Conservation (phyloP, 2,888 invertebrate species). For the Euphydryas editha region DNA sequence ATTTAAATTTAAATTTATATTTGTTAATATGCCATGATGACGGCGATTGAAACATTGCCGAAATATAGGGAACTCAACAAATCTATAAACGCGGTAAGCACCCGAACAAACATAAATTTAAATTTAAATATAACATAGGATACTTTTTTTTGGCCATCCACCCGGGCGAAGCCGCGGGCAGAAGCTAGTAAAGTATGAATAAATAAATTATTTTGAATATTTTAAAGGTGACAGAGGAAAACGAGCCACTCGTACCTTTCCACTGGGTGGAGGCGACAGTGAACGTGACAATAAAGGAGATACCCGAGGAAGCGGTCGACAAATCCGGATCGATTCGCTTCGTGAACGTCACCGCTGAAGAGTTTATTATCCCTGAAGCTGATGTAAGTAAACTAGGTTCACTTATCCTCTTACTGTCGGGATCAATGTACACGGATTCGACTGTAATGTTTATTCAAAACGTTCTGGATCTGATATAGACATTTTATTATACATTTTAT, state of each 20-base stretch:
- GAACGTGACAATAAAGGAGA: slow-evolving; percentile 92
- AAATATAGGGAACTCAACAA: too few relatives aligned
- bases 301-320: slow-evolving; percentile 95
- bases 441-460: slow-evolving; percentile 9
- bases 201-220: slow-evolving; percentile 1
- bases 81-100: too few relatives aligned
- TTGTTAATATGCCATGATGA: too few relatives aligned
- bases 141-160: too few relatives aligned
- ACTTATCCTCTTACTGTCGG: slow-evolving; percentile 13
- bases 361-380: slow-evolving; percentile 88
- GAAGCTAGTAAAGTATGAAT: too few relatives aligned
- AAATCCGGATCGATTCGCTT: slow-evolving; percentile 97
- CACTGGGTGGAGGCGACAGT: slow-evolving; percentile 93
- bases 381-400: slow-evolving; percentile 63
- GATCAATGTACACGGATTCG: slow-evolving; percentile 2
- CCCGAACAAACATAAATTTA: too few relatives aligned
- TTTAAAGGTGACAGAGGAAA: slow-evolving; percentile 86
- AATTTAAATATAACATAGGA: too few relatives aligned
- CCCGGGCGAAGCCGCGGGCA: too few relatives aligned
- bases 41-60: too few relatives aligned
- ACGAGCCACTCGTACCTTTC: slow-evolving; percentile 79
- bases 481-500: not conserved
- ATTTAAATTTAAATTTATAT: too few relatives aligned
- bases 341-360: slow-evolving; percentile 91
- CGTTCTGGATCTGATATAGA: not conserved